Conservation (phyloP, 2,797 vertebrate genomes). For the Parauchenoglanis punctatus region DNA sequence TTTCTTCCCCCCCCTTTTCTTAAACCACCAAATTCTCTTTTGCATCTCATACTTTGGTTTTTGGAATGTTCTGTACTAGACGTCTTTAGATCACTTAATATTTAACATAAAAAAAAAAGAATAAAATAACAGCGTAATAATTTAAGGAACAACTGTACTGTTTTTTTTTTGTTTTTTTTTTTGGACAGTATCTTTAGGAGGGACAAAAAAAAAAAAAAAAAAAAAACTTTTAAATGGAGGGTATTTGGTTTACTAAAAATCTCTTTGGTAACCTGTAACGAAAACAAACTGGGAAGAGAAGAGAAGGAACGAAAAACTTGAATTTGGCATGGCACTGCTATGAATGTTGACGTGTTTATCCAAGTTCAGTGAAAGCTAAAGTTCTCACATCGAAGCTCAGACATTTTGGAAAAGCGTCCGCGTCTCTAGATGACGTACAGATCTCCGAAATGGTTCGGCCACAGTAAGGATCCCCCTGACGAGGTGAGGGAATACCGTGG, state of each 20-base stretch:
- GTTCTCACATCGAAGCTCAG: slow-evolving; percentile 67
- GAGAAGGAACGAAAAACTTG: slow-evolving; percentile 18
- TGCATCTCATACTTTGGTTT: slow-evolving; percentile 79
- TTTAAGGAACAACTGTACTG: slow-evolving; percentile 64
- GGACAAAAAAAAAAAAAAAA: slow-evolving; percentile 46
- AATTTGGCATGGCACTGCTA: slow-evolving; percentile 80
- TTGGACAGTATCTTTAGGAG: slow-evolving; percentile 72
- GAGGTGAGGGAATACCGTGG: slow-evolving; percentile 67
- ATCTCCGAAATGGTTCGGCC: slow-evolving; percentile 72
- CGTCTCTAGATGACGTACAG: slow-evolving; percentile 75
- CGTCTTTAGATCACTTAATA: slow-evolving; percentile 57
- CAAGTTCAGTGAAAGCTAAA: slow-evolving; percentile 69
- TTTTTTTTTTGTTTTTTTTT: slow-evolving; percentile 54
- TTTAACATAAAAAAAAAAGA: slow-evolving; percentile 64
- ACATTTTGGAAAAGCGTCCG: slow-evolving; percentile 66
- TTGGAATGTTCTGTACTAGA: slow-evolving; percentile 78
- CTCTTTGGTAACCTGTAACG: slow-evolving; percentile 88
- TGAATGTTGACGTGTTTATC: slow-evolving; percentile 66
- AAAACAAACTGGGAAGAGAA: slow-evolving; percentile 73
- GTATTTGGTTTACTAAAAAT: slow-evolving; percentile 85
- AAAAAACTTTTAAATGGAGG: slow-evolving; percentile 69
- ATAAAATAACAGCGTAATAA: slow-evolving; percentile 63
- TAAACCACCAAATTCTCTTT: slow-evolving; percentile 68
- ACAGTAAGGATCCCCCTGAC: slow-evolving; percentile 73
- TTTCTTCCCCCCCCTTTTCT: slow-evolving; percentile 29